Base-by-base conservation (phyloP, 1,140 invertebrate species). In the Brevipalpus yothersi region DNA sequence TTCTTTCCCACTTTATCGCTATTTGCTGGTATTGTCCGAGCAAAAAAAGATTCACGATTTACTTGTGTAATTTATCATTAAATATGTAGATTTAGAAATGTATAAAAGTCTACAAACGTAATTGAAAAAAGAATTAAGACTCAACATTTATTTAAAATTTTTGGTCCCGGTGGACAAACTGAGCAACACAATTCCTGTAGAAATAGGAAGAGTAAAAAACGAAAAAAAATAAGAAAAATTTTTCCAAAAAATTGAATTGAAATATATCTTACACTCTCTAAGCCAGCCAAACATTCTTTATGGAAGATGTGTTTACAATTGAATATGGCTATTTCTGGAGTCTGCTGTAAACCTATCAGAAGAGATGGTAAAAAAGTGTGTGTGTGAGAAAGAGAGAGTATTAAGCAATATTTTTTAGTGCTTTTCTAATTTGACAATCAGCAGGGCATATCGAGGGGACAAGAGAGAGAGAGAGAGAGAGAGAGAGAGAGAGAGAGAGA, bases 241-340 rank as follows among this genome's bases (percentile, higher is more conserved):
- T 15, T 43, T 12, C 12, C 2, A 1, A 45, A 2, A 45, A 45
- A 45, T 45, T 8, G 12, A 53, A 53, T 17, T 4, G 13, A 21
- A 53, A 31, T 53, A 31, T 53, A 4, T 12, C 53, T 55, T 55
- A 55, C 53, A 43, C 43, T 41, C 13, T 57, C 23, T 12, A 15
- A 10, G n/a, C n/a, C 21, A 19, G 56, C 17, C 43, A 91, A 69
- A 72, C 90, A 94, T 60, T 80, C 77, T 69, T 83, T 79, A 70
- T 95, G 90, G 70, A 90, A 93, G 0, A 80, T 78, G 73, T 95
- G 90, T 62, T 81, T 80, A 68, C 89, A 95, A 68, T 86, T 83
- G 69, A 90, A 95, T 49, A 86, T 77, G 60, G 82, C 73, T 63
- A 90, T 71, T 70, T 82, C 79, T 65, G 77, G 80, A 12, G 78